Percentiles rank a stretch among this genome's conserved stretches.
Evolutionary conservation across 2,888 invertebrate genomes (phyloP).

Genomic region (Rotaria macrura): DNA sequence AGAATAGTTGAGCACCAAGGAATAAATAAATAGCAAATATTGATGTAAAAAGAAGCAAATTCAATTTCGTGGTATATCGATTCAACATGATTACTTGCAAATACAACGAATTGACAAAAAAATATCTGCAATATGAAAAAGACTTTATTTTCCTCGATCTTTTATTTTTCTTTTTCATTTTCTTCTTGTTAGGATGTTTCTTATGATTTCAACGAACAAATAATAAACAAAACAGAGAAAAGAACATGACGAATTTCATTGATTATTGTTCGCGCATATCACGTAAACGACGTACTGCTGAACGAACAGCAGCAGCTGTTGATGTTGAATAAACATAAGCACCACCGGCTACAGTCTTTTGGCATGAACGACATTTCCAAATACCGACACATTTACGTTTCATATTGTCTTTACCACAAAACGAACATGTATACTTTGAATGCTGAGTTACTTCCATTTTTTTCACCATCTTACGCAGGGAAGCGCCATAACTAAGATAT

Average conservation of each 20-base stretch:
- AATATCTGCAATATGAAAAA: not conserved
- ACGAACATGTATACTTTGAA: conserved; percentile 95
- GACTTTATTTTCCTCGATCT: not conserved
- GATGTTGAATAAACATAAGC: conserved; percentile 98
- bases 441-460: conserved; percentile 99
- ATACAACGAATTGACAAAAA: not conserved
- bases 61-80: not conserved
- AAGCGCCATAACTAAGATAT: conserved; percentile 77
- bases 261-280: conserved; percentile 65
- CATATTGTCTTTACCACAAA: conserved; percentile 99
- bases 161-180: not conserved
- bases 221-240: not conserved
- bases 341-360: conserved; percentile 88
- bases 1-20: conserved; percentile 67
- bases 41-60: not conserved
- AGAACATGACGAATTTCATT: not conserved
- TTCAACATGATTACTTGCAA: not conserved
- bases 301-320: conserved; percentile 89
- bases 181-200: not conserved
- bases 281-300: conserved; percentile 87
- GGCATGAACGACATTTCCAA: conserved; percentile 93
- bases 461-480: conserved; percentile 95
- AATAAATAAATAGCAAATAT: conserved; percentile 55
- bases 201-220: not conserved
- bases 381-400: conserved; percentile 92